Conservation (phyloP, 2,797 vertebrate genomes). For the Vespertilio murinus region DNA sequence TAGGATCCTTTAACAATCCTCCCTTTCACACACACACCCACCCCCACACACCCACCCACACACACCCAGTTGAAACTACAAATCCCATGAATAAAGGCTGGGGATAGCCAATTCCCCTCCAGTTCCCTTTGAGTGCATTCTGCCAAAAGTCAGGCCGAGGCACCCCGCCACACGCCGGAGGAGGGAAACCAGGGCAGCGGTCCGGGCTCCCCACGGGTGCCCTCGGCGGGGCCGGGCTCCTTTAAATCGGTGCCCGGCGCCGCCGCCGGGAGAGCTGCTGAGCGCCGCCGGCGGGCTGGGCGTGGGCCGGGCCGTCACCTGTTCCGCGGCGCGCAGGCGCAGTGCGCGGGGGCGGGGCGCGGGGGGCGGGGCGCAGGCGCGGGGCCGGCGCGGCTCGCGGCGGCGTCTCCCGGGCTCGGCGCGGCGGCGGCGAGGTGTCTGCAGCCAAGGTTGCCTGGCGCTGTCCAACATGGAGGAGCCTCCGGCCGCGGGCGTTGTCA, state of each 20-base stretch:
- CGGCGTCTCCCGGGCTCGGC: constrained; percentile 37
- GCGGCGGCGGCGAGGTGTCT: constrained; percentile 58
- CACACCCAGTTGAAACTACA: constrained; percentile 52
- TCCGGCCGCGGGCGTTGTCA: constrained; percentile 4
- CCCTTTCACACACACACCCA: too few relatives aligned
- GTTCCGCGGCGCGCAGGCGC: constrained; percentile 86
- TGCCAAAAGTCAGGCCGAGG: background rate
- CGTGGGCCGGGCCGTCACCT: constrained; percentile 84
- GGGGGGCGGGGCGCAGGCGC: constrained; percentile 64
- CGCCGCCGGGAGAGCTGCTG: background rate
- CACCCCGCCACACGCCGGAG: constrained; percentile 47
- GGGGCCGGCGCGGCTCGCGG: constrained; percentile 53
- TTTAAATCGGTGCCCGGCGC: constrained; percentile 65
- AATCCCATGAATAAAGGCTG: constrained; percentile 51
- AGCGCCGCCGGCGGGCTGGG: background rate
- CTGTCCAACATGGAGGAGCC: constrained; percentile 76
- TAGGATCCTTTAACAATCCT: background rate
- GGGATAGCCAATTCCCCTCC: background rate
- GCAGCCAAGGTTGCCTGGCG: constrained; percentile 48
- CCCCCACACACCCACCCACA: too few relatives aligned
- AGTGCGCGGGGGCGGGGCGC: constrained; percentile 62
- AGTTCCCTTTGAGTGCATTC: background rate
- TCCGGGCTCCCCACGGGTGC: fast-evolving
- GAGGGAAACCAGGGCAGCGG: background rate
- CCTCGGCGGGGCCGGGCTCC: constrained; percentile 40